Base-by-base conservation (phyloP, 1,140 invertebrate species). In the Hylyphantes graminicola region DNA sequence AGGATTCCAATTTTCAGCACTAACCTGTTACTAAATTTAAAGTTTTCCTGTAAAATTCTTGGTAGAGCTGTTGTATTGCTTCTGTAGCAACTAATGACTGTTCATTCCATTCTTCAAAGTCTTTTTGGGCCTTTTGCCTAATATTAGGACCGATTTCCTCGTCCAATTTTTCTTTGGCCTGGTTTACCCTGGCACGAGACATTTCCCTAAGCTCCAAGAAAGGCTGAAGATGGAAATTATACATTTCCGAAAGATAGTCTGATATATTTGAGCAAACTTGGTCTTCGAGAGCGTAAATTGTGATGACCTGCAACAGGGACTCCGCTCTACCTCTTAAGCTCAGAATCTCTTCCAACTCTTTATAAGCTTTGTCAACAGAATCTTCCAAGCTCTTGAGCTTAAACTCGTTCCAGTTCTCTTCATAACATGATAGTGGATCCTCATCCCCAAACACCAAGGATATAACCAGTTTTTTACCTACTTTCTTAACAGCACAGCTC, bases 181-280 rank as follows among this genome's bases (percentile, higher is more conserved):
- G 87, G 15, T 87, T 85, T 2, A 89, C 86, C 59, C 88, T 88
- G 63, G 70, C 86, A 50, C 86, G 81, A 82, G 73, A 86, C 76
- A 84, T 53, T 86, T 90, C 90, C 65, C 89, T 86, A 19, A 90
- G 68, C 75, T 89, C 88, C 8, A 90, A 74, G 87, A 90, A 90
- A n/a, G 89, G 90, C 82, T 90, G 88, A 7, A 90, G 86, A 75
- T 89, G 88, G 79, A 89, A 90, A 83, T 90, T 90, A 86, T 90
- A 91, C 48, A 89, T 86, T 63, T 89, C 88, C 10, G 89, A 88
- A 19, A 90, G 64, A 54, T 88, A 88, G 57, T 89, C 86, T 51
- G 88, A 89, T 53, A 89, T 86, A 75, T 90, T 88, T 21, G 87
- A 85, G 55, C 90, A 85, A 12, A 88, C 88, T 54, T 89, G 86